These are phyloP conservation scores for Halesus radiatus DNA, from an alignment of 1,140 invertebrate genomes.

Conservation along the genomic window DNA sequence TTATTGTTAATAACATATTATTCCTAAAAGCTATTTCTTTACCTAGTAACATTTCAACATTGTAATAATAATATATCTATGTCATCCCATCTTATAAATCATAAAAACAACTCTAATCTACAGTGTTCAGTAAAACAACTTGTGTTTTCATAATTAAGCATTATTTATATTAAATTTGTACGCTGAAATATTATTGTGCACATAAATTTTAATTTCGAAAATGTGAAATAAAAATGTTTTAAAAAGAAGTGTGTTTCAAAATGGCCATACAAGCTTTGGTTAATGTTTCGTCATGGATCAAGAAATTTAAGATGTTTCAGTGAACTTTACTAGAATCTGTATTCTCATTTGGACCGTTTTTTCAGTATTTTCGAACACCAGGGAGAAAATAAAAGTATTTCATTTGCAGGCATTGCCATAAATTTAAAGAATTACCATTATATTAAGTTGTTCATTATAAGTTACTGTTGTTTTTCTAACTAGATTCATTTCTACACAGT, in stretches of 20 bases:
- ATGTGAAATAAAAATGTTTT: conserved; percentile 1
- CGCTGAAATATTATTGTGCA: conserved; percentile 9
- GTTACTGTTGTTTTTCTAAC: background rate
- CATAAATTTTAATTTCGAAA: background rate
- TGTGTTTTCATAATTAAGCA: background rate
- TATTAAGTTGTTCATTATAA: background rate
- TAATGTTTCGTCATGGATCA: background rate
- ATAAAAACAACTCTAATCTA: conserved; percentile 9
- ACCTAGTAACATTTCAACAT: conserved; percentile 15
- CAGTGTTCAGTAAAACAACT: background rate
- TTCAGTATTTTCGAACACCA: too few relatives aligned
- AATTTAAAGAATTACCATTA: background rate
- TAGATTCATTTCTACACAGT: conserved; percentile 8
- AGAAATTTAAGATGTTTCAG: background rate
- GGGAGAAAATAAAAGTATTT: background rate
- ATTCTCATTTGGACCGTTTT: background rate
- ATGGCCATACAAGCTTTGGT: background rate
- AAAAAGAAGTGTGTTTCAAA: background rate
- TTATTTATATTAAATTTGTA: conserved; percentile 18
- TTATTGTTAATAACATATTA: background rate
- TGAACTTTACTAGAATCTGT: background rate
- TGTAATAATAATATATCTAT: conserved; percentile 5
- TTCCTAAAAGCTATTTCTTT: conserved; percentile 18
- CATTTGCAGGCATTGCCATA: background rate
- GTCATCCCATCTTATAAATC: conserved; percentile 6